Percentiles rank a stretch among this genome's conserved stretches.
Evolutionary conservation across 2,888 invertebrate genomes (phyloP).

Genomic region (Drosophila merina): DNA sequence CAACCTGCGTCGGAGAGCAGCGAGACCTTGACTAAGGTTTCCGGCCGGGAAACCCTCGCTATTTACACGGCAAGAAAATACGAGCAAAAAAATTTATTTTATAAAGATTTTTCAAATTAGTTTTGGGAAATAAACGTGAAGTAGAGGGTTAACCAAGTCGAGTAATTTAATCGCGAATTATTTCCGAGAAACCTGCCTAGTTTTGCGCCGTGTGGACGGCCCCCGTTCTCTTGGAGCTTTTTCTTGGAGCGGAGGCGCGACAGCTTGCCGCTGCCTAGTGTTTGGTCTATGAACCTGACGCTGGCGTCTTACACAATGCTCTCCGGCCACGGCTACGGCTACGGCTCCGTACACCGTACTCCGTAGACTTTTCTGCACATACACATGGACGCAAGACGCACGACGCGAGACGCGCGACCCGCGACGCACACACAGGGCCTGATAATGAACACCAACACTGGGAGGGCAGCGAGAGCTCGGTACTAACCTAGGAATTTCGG

Average conservation of each 20-base stretch:
- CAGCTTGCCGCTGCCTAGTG: conserved; percentile 35
- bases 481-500: conserved; percentile 2
- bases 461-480: not conserved
- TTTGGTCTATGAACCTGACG: conserved; percentile 58
- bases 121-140: no score
- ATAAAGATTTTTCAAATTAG: not conserved
- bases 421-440: not conserved
- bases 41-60: conserved; percentile 44
- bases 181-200: not conserved
- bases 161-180: no score
- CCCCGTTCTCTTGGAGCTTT: conserved; percentile 22
- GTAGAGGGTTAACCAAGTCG: no score
- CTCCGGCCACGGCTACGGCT: not conserved
- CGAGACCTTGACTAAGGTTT: conserved; percentile 49
- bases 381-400: conserved; percentile 8
- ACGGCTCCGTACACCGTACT: not conserved
- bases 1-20: conserved; percentile 46
- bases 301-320: conserved; percentile 37
- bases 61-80: conserved; percentile 1
- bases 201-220: not conserved
- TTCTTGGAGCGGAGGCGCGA: conserved; percentile 33
- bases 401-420: no score
- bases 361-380: not conserved
- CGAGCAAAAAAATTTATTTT: not conserved
- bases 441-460: not conserved